phyloP scores from a whole-genome alignment of 2,888 invertebrate genomes.

The Eilema sororculum region DNA sequence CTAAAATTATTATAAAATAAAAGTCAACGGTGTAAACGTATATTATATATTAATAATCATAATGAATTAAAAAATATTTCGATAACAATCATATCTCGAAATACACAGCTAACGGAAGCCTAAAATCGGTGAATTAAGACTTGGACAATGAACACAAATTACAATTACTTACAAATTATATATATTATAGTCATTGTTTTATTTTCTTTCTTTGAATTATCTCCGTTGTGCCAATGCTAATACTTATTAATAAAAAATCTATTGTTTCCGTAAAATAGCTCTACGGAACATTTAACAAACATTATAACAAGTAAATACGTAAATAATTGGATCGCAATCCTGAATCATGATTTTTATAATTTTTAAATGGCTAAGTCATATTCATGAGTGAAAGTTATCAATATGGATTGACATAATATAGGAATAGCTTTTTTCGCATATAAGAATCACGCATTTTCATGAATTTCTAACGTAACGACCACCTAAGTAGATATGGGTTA shows the following conservation, averaged over 20 bases:
- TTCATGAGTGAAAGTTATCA: not conserved
- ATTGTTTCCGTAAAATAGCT: conserved; percentile 15
- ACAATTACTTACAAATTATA: conserved; percentile 33
- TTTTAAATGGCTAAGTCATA: conserved; percentile 13
- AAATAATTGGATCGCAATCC: conserved; percentile 16
- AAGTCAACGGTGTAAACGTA: conserved; percentile 33
- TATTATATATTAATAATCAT: conserved; percentile 30
- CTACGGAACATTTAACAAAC: conserved; percentile 10
- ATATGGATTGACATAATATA: not conserved
- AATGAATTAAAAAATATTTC: conserved; percentile 36
- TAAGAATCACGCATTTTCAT: not conserved
- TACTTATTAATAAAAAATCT: conserved; percentile 29
- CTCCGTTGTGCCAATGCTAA: conserved; percentile 32
- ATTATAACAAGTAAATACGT: conserved; percentile 14
- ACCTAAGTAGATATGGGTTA: too few relatives aligned
- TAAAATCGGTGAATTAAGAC: conserved; percentile 27
- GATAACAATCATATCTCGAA: conserved; percentile 15
- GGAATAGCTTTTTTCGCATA: not conserved
- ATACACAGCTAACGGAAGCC: conserved; percentile 38
- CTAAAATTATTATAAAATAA: conserved; percentile 27
- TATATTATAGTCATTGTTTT: conserved; percentile 27
- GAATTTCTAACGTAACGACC: not conserved
- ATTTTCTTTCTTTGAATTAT: conserved; percentile 32
- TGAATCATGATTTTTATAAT: conserved; percentile 7
- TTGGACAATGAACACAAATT: conserved; percentile 27